Evolutionary conservation across 2,797 vertebrate genomes (phyloP), one percentile per base, ranked within the genome.

Genomic region (Chanos chanos): DNA sequence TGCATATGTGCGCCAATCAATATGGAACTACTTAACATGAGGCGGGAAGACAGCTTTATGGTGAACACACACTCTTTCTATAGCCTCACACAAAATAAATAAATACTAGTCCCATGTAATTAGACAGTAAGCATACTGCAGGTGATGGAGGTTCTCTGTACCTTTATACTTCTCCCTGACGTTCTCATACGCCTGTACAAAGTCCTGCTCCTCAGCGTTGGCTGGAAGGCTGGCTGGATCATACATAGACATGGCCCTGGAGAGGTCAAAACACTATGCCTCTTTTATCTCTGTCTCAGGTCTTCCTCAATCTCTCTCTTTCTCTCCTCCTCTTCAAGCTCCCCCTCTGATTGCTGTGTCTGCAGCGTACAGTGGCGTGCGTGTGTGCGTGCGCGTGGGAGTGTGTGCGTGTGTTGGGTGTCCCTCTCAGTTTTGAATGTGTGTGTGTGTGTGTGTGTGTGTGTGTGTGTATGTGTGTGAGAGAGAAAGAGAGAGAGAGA

Each of bases 131-230:
- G n/a, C n/a, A n/a, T n/a, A n/a, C n/a, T n/a, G n/a, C n/a, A n/a
- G n/a, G n/a, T n/a, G n/a, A n/a, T n/a, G n/a, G n/a, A n/a, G n/a
- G 12, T 22, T 5, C 5, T 31, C 5, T 28, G 79, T 91, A 96
- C 94, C 94, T 95, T 94, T 95, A 80, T 93, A 94, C 67, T 90
- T 91, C 83, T 94, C 94, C 47, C 94, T 89, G 85, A 96, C 92
- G 80, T 91, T 94, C 85, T 96, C 94, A 57, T 95, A 96, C 59
- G 94, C 94, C 64, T 90, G 91, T 63, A 96, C 81, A 75, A 93
- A 96, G 74, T 95, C 93, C 85, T 91, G 90, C 79, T 96, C 94
- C 70, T 95, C 92, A 7, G 86, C 86, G 33, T 56, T 62, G 36
- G 78, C 77, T 72, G 85, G 78, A 56, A 85, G 72, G 70, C 85